A percentile compares a stretch with the other conserved stretches of the same genome.
These are phyloP conservation scores for Aselliscus stoliczkanus DNA, from an alignment of 2,797 vertebrate genomes.

Conservation along the genomic window DNA sequence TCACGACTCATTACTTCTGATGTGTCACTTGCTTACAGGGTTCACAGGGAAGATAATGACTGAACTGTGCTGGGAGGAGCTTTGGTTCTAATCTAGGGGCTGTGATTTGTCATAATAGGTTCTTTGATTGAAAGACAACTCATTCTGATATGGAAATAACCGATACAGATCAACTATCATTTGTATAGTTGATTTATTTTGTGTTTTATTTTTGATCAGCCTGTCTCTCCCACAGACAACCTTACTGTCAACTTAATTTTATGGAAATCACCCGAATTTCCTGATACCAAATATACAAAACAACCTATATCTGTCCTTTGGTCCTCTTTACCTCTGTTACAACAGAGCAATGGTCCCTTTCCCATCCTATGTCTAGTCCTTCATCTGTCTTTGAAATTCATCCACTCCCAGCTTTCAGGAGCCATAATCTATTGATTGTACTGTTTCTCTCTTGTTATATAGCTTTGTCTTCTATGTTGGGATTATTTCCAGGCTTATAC, in stretches of 20 bases:
- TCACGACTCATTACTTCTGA: constrained; percentile 41
- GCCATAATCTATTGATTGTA: neutral
- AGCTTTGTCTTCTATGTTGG: neutral
- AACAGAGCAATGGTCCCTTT: neutral
- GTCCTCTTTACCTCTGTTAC: neutral
- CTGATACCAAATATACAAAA: neutral
- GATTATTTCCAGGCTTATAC: neutral
- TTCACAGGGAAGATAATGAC: constrained; percentile 5
- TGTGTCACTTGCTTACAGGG: constrained; percentile 52
- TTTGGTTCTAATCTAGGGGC: neutral
- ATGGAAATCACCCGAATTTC: neutral
- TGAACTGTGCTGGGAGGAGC: neutral
- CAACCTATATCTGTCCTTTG: neutral
- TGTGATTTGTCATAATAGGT: constrained; percentile 44
- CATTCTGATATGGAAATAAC: neutral
- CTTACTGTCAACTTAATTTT: neutral
- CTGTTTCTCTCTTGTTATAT: neutral
- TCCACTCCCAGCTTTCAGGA: neutral
- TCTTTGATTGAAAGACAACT: constrained; percentile 56
- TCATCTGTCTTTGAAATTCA: neutral
- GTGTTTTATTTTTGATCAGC: constrained; percentile 9
- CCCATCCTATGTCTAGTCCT: neutral
- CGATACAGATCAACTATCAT: constrained; percentile 34
- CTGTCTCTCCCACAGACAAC: neutral
- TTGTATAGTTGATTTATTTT: constrained; percentile 38